Conservation (phyloP, 2,797 vertebrate genomes). For the Coendou prehensilis region DNA sequence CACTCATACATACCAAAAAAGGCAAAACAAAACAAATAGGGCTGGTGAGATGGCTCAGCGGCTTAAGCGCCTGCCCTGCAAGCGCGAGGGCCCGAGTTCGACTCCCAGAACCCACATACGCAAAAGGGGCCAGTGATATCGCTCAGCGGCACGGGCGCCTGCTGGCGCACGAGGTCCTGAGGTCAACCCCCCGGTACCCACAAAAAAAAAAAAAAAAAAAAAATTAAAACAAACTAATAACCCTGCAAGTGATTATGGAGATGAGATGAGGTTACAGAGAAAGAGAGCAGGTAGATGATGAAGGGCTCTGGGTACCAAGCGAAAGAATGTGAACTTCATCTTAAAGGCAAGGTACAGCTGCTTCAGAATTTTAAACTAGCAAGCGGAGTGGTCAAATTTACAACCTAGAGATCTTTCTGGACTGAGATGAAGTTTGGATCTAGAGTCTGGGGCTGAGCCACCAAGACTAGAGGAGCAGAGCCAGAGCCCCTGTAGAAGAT, state of each 20-base stretch:
- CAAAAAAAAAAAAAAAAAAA: no score
- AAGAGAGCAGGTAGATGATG: no score
- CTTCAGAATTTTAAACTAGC: not conserved
- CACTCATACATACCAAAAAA: not conserved
- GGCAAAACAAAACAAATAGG: not conserved
- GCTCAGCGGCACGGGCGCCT: no score
- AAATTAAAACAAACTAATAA: not conserved
- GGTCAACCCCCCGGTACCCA: no score
- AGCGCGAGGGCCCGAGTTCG: no score
- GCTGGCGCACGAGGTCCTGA: no score
- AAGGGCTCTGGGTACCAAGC: not conserved
- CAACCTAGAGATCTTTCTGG: not conserved
- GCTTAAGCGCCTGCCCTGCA: no score
- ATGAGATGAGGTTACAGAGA: accelerated
- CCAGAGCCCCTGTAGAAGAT: not conserved
- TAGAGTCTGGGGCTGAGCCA: not conserved
- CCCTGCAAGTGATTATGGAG: not conserved
- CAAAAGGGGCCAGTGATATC: no score
- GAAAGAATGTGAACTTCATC: not conserved
- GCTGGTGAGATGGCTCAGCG: no score
- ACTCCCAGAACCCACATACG: no score
- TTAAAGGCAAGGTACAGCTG: not conserved
- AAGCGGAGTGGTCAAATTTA: accelerated
- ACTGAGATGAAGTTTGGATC: accelerated
- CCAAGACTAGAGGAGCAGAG: not conserved